Conservation (phyloP, 2,797 vertebrate species). For the Smutsia gigantea region DNA sequence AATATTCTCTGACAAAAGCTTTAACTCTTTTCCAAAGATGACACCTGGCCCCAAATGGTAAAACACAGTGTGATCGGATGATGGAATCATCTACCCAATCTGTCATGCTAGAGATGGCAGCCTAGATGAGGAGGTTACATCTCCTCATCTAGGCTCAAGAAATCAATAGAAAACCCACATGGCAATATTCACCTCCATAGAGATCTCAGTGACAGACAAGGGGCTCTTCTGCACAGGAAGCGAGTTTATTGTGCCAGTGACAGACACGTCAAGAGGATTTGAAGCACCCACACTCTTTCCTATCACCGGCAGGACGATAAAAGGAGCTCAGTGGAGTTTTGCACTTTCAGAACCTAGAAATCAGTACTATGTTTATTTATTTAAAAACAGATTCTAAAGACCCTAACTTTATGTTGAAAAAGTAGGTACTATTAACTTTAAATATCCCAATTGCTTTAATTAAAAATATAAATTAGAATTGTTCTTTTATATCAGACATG, state of each 20-base stretch:
- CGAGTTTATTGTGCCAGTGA: conserved; percentile 43
- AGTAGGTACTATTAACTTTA: not conserved
- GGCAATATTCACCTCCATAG: conserved; percentile 53
- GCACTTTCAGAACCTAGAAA: conserved; percentile 14
- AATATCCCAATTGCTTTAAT: not conserved
- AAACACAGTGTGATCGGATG: conserved; percentile 56
- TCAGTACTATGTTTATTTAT: not conserved
- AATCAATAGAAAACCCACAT: conserved; percentile 65
- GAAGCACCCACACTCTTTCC: conserved; percentile 45
- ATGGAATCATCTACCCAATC: conserved; percentile 68
- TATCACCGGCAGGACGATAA: not conserved
- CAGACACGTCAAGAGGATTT: conserved; percentile 60
- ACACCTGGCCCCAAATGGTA: conserved; percentile 64
- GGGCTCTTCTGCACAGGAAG: conserved; percentile 33
- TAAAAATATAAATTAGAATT: not conserved
- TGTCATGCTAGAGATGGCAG: conserved; percentile 69
- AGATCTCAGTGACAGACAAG: conserved; percentile 68
- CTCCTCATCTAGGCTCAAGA: not conserved
- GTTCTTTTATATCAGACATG: not conserved
- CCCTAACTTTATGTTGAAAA: not conserved
- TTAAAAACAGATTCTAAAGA: conserved; percentile 21
- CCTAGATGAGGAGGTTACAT: conserved; percentile 31
- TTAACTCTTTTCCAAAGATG: conserved; percentile 71
- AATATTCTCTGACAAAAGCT: conserved; percentile 59
- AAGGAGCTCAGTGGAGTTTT: conserved; percentile 16